A percentile compares a stretch with the other conserved stretches of the same genome.
These are phyloP conservation scores for Neolamprologus devosi DNA, from an alignment of 2,113 vertebrate genomes.

Conservation along the genomic window DNA sequence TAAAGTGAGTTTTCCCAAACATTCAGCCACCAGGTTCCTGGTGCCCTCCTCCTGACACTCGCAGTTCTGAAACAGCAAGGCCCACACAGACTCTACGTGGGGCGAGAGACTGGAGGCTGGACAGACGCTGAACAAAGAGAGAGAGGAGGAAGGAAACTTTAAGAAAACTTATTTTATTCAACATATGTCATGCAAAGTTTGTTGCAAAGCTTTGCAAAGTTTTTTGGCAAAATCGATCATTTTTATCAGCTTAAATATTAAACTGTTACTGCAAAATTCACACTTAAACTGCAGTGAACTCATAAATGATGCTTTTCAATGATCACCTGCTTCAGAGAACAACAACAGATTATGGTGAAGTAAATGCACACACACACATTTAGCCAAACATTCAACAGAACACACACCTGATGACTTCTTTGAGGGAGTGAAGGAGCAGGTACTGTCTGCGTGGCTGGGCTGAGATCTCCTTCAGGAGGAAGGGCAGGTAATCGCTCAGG, in stretches of 20 bases:
- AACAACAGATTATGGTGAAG: neutral
- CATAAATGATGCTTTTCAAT: neutral
- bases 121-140: conserved; percentile 56
- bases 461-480: conserved; percentile 82
- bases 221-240: fast-evolving
- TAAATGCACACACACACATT: neutral
- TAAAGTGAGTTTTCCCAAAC: conserved; percentile 83
- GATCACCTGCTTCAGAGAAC: neutral
- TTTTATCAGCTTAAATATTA: neutral
- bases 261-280: neutral
- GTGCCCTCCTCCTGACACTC: conserved; percentile 86
- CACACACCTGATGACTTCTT: conserved; percentile 79
- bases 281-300: neutral
- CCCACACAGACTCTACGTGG: conserved; percentile 86
- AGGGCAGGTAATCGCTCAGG: conserved; percentile 83
- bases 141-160: neutral
- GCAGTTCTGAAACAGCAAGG: conserved; percentile 81
- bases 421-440: conserved; percentile 85
- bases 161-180: neutral
- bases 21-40: conserved; percentile 87
- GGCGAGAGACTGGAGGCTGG: conserved; percentile 72
- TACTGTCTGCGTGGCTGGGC: conserved; percentile 70
- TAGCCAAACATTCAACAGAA: neutral
- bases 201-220: neutral
- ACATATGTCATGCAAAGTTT: fast-evolving